These are phyloP conservation scores for Potamarius usumacintae DNA, from an alignment of 2,113 vertebrate species.

Conservation along the genomic window DNA sequence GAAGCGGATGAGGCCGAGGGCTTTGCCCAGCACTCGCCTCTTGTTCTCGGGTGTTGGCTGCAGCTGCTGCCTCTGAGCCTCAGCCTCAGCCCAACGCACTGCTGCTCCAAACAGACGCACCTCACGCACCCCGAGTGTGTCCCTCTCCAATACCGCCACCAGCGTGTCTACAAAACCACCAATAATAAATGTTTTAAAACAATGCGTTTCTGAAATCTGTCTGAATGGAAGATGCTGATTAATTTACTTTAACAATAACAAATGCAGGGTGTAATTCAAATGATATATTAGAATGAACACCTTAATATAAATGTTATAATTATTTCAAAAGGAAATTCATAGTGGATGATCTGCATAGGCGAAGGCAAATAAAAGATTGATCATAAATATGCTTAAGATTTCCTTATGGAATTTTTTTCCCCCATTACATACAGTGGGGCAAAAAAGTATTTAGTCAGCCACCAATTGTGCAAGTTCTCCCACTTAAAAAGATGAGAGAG, in stretches of 20 bases:
- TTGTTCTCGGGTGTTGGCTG: conserved; percentile 84
- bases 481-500: no score
- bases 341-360: not conserved
- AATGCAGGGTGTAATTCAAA: not conserved
- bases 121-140: conserved; percentile 85
- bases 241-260: not conserved
- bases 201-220: no score
- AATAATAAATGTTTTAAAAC: not conserved
- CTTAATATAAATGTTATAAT: not conserved
- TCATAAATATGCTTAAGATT: not conserved
- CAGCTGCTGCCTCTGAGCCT: conserved; percentile 84
- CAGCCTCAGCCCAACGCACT: conserved; percentile 84
- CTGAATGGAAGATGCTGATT: not conserved
- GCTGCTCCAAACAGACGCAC: conserved; percentile 83
- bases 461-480: no score
- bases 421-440: no score
- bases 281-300: not conserved
- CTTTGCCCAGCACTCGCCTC: conserved; percentile 81
- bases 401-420: not conserved
- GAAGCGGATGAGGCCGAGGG: conserved; percentile 84
- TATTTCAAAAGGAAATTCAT: not conserved
- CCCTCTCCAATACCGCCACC: conserved; percentile 84
- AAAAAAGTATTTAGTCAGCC: no score
- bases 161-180: conserved; percentile 76
- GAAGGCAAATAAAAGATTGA: not conserved